Conservation (phyloP, 2,797 vertebrate species). For the Artibeus lituratus region DNA sequence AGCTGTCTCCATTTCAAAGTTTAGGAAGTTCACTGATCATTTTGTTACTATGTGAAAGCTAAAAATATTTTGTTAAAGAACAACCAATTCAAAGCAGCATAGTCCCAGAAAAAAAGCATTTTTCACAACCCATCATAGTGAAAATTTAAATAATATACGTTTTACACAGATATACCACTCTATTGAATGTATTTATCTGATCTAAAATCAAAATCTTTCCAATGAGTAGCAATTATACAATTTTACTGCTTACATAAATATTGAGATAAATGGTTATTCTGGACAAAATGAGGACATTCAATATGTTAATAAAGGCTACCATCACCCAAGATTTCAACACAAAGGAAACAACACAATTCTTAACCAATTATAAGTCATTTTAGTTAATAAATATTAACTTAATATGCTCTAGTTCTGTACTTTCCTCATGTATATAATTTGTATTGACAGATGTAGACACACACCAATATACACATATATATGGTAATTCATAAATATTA, state of each 20-base stretch:
- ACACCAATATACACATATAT: not conserved
- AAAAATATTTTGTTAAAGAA: constrained; percentile 38
- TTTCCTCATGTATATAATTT: not conserved
- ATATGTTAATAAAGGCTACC: constrained; percentile 35
- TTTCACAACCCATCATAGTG: constrained; percentile 32
- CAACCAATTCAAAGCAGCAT: not conserved
- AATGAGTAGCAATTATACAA: constrained; percentile 34
- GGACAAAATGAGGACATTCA: constrained; percentile 26
- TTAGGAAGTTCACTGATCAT: constrained; percentile 12
- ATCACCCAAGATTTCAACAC: not conserved
- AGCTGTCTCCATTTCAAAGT: constrained; percentile 16
- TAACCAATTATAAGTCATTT: not conserved
- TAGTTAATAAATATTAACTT: constrained; percentile 15
- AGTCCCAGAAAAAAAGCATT: constrained; percentile 17
- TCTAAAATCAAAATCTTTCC: constrained; percentile 35
- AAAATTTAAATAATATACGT: constrained; percentile 39
- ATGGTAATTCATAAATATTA: constrained; percentile 5
- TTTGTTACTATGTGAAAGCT: not conserved
- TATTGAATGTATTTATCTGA: not conserved
- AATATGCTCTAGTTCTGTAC: not conserved
- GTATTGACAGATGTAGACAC: not conserved
- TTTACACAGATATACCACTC: not conserved
- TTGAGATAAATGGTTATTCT: not conserved
- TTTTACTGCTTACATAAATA: constrained; percentile 19
- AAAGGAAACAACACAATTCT: constrained; percentile 19